A percentile compares a stretch with the other conserved stretches of the same genome.
phyloP scores from a whole-genome alignment of 92 coral and sea anemone species.

The Heliopora coerulea region DNA sequence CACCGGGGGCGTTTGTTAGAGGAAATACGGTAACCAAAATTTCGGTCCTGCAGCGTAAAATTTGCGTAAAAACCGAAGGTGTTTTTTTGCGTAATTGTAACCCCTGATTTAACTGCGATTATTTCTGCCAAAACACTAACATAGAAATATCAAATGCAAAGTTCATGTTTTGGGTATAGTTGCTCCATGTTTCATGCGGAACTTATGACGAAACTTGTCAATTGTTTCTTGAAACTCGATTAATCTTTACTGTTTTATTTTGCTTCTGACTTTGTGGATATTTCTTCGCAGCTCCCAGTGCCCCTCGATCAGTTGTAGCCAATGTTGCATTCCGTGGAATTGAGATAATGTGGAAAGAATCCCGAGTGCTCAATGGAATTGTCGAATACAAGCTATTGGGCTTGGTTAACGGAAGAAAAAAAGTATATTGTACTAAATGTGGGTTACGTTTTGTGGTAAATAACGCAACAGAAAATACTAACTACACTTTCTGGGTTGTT shows the following conservation, averaged over 20 bases:
- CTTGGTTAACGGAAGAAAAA: conserved; percentile 5
- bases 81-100: too few species aligned
- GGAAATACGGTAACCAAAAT: too few species aligned
- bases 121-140: too few species aligned
- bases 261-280: background rate
- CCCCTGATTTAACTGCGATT: too few species aligned
- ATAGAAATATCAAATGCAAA: too few species aligned
- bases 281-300: conserved; percentile 21
- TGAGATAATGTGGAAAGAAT: conserved; percentile 15
- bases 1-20: too few species aligned
- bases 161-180: too few species aligned
- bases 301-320: conserved; percentile 2
- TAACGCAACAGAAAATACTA: conserved; percentile 28
- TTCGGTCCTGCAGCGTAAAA: too few species aligned
- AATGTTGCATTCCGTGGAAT: conserved; percentile 4
- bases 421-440: background rate
- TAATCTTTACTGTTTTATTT: background rate
- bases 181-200: too few species aligned
- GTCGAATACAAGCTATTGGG: conserved; percentile 14
- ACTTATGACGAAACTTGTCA: too few species aligned
- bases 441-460: conserved; percentile 6
- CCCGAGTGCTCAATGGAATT: background rate
- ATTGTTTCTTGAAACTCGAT: too few species aligned
- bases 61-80: too few species aligned
- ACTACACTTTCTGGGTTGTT: conserved; percentile 53